Conservation (phyloP, 2,113 vertebrate species). For the Tiliqua scincoides region DNA sequence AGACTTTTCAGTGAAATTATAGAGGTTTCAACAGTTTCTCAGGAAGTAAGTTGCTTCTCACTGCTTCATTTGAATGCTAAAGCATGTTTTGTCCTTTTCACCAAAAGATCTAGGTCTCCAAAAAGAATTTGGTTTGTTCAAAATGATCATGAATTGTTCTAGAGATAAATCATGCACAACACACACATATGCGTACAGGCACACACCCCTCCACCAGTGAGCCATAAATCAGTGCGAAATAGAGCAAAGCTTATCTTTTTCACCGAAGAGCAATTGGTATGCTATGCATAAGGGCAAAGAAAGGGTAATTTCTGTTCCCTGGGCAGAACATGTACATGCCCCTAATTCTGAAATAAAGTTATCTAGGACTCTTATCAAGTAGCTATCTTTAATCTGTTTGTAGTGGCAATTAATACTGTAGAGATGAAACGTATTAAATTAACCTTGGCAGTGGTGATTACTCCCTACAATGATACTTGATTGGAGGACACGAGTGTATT, state of each 20-base stretch:
- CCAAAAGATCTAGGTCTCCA: background rate
- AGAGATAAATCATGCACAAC: background rate
- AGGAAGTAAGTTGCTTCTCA: background rate
- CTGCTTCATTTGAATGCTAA: background rate
- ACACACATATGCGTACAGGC: background rate
- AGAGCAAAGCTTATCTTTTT: conserved; percentile 2
- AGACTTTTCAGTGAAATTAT: background rate
- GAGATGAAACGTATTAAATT: background rate
- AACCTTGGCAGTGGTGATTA: conserved; percentile 27
- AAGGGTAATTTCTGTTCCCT: background rate
- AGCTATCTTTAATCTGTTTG: conserved; percentile 6
- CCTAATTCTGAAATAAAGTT: background rate
- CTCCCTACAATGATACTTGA: background rate
- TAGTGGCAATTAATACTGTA: background rate
- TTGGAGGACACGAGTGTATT: background rate
- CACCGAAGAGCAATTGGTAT: background rate
- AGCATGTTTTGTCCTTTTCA: background rate
- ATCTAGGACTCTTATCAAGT: conserved; percentile 35
- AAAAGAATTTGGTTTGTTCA: background rate
- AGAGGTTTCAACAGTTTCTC: background rate
- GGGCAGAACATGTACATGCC: background rate
- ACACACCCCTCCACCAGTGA: background rate
- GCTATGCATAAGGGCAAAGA: background rate
- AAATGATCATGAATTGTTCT: background rate
- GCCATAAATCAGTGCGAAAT: background rate